These are phyloP conservation scores for Apantesis nais DNA, from an alignment of 2,888 invertebrate species.

Conservation along the genomic window DNA sequence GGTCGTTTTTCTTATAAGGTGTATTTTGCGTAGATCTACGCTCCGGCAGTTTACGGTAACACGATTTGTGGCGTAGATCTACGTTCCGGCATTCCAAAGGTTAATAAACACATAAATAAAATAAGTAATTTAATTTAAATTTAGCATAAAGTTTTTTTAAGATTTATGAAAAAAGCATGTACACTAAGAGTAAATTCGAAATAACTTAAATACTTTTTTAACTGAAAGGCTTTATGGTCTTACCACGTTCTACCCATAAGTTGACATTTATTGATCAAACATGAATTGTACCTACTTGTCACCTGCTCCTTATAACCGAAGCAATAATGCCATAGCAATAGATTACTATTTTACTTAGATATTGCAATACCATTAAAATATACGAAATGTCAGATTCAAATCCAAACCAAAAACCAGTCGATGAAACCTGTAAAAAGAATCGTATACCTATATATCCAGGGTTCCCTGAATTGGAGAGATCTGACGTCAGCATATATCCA, in stretches of 20 bases:
- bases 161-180: neutral
- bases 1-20: neutral
- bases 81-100: too few species aligned
- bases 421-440: constrained; percentile 53
- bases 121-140: too few species aligned
- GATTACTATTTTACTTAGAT: constrained; percentile 2
- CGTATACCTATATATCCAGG: constrained; percentile 75
- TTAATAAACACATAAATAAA: too few species aligned
- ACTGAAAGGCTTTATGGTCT: neutral
- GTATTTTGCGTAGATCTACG: too few species aligned
- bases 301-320: constrained; percentile 27
- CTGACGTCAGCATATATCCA: constrained; percentile 87
- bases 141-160: too few species aligned
- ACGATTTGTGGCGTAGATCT: too few species aligned
- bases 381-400: neutral
- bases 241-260: neutral
- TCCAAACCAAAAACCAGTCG: constrained; percentile 27
- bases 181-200: neutral
- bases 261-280: constrained; percentile 27
- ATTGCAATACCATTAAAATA: neutral
- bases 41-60: too few species aligned
- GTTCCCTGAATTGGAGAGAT: constrained; percentile 83
- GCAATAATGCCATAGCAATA: constrained; percentile 31
- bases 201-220: neutral
- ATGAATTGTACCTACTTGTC: constrained; percentile 8